A percentile compares a stretch with the other conserved stretches of the same genome.
Evolutionary conservation across 2,797 vertebrate genomes (phyloP).

Genomic region (Neosalanx taihuensis): DNA sequence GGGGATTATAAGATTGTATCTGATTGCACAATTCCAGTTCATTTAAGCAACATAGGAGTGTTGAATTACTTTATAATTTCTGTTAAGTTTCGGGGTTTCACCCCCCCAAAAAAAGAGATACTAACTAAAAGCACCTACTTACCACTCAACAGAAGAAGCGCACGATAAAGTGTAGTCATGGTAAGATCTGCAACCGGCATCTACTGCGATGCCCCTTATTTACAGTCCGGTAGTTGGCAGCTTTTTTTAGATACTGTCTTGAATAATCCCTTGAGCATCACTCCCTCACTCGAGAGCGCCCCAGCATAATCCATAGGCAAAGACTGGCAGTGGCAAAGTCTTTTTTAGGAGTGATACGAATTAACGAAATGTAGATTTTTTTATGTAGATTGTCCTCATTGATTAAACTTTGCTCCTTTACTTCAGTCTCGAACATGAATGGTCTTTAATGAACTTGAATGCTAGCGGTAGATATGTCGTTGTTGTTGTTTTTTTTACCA

Average conservation of each 20-base stretch:
- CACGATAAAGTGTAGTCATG: conserved; percentile 61
- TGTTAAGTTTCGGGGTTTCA: neutral
- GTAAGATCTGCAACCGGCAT: conserved; percentile 39
- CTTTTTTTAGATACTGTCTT: conserved; percentile 61
- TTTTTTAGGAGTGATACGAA: too few species aligned
- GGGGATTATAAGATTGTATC: too few species aligned
- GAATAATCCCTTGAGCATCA: conserved; percentile 64
- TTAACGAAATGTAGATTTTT: too few species aligned
- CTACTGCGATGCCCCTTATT: conserved; percentile 38
- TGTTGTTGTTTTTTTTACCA: too few species aligned
- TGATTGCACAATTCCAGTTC: too few species aligned
- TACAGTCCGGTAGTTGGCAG: conserved; percentile 35
- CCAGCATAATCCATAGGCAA: conserved; percentile 28
- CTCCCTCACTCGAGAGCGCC: conserved; percentile 33
- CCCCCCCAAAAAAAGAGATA: neutral
- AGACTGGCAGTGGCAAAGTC: too few species aligned
- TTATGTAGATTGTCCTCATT: too few species aligned
- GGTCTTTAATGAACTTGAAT: too few species aligned
- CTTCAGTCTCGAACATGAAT: too few species aligned
- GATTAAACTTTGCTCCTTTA: too few species aligned
- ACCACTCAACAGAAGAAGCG: conserved; percentile 71
- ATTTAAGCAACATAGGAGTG: too few species aligned
- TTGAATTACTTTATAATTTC: neutral
- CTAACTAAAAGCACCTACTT: conserved; percentile 34
- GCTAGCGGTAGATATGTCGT: too few species aligned